Base-by-base conservation (phyloP, 37 sponge, comb jelly and placozoan species). In the Halisarca cf. caerulea region DNA sequence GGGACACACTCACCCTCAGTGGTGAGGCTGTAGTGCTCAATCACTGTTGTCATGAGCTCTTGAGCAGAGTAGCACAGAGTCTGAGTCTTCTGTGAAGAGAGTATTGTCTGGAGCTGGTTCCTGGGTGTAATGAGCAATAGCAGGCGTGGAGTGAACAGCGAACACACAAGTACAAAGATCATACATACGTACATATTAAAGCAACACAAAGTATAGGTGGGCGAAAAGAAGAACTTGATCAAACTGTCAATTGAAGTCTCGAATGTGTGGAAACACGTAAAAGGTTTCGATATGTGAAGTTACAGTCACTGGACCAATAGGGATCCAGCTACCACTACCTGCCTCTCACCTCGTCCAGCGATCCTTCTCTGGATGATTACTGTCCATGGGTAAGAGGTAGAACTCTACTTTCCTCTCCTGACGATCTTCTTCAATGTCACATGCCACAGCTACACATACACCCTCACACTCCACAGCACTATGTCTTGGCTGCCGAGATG, bases 1-100 rank as follows among this genome's bases (percentile, higher is more conserved):
- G 57, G 17, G 57, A 11, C 57, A 47, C 51, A 47, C 51, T 47
- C 11, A 11, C 6, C 51, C 51, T 11, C 51, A 47, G n/a, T n/a
- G n/a, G n/a, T 17, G 17, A 81, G 45, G 33, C 51, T 62, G 58
- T 71, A 66, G 70, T 84, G 81, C 34, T 37, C 64, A n/a, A 68
- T 43, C 4, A 90, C 78, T 3, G 84, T 59, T 5, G 58, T 61
- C 24, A 83, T 39, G 21, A 90, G 18, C 60, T 86, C 84, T 54
- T 90, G 91, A 5, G 70, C 87, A 51, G 51, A 47, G 62, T 79
- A 90, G 47, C 84, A 82, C 40, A 90, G 82, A 80, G 55, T 55
- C 84, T 90, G 44, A 66, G 57, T 55, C 34, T 54, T 18, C 58
- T 66, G 78, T 38, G 45, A 44, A 20, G 39, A 4, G 25, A 90